Evolutionary conservation across 1,140 invertebrate genomes (phyloP).

Genomic region (Kradibia gibbosae): DNA sequence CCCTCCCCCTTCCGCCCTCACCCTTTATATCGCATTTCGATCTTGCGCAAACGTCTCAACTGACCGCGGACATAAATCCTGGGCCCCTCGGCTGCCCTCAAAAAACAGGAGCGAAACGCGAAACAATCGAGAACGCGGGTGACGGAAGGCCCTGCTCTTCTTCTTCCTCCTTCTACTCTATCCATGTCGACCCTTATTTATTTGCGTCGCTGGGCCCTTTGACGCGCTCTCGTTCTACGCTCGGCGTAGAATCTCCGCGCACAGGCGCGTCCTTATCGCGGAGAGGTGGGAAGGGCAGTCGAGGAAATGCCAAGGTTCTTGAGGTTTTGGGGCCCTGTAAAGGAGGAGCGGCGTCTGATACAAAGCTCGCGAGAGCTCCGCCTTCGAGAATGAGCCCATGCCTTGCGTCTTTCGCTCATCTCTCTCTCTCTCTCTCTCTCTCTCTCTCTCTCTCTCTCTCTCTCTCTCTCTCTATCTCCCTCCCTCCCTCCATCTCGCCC

Average conservation of each 20-base stretch:
- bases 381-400: constrained; percentile 59
- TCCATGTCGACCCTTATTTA: constrained; percentile 46
- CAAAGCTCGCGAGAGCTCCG: constrained; percentile 67
- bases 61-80: constrained; percentile 69
- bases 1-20: too few relatives aligned
- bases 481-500: too few relatives aligned
- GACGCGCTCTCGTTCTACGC: constrained; percentile 14
- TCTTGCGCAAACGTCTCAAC: constrained; percentile 72
- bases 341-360: constrained; percentile 60
- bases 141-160: constrained; percentile 61
- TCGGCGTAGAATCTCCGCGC: constrained; percentile 1
- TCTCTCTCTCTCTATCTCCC: too few relatives aligned
- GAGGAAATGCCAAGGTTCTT: constrained; percentile 43
- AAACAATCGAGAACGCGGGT: constrained; percentile 68
- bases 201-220: constrained; percentile 33
- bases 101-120: constrained; percentile 63
- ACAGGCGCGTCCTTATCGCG: constrained; percentile 32
- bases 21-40: constrained; percentile 65
- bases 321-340: constrained; percentile 61
- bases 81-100: constrained; percentile 53
- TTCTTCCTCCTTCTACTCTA: constrained; percentile 17
- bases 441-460: constrained; percentile 47
- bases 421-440: constrained; percentile 51
- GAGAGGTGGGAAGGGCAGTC: not conserved
- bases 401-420: constrained; percentile 57